Evolutionary conservation across 1,140 invertebrate genomes (phyloP), one percentile per base, ranked within the genome.

Genomic region (Bombus polaris): DNA sequence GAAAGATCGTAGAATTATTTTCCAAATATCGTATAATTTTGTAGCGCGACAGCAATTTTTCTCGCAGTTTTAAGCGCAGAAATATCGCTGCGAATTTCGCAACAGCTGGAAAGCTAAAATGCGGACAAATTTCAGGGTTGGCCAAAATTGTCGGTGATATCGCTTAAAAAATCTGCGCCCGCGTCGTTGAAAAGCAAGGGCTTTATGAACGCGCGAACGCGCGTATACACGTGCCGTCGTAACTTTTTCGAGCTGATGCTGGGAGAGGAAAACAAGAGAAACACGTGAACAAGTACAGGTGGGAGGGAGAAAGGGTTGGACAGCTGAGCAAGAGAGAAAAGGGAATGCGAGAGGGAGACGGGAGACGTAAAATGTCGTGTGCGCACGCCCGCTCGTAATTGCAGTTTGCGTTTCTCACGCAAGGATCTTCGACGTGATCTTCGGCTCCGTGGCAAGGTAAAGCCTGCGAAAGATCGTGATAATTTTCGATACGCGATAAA

Each of bases 321-420:
- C 13, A n/a, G 22, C 12, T 0, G 32, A 74, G 22, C 32, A 32
- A 68, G 68, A 75, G 62, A 9, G 37, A 42, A 42, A 13, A 42
- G 70, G 32, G 53, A 70, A 75, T 2, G 4, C 10, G 28, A 75
- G 79, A 65, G 35, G 22, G 42, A 90, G 81, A 87, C 53, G n/a
- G 57, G 37, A 47, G 32, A 89, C 68, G 80, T 80, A 83, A 90
- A 90, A 90, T 90, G 89, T 89, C 89, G 85, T 88, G 89, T 74
- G 89, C 89, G 83, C 86, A 88, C 75, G 86, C 82, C 82, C 71
- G 83, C 86, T 76, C 88, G 83, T 90, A 90, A 90, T 90, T 90
- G 88, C 89, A 90, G 88, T 88, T 90, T 90, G 89, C 89, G 88
- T 90, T 90, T 90, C 89, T 90, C 89, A 90, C 86, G 89, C 88